These are phyloP conservation scores for Drosophila paramelanica DNA, from an alignment of 2,888 invertebrate species.

Conservation along the genomic window DNA sequence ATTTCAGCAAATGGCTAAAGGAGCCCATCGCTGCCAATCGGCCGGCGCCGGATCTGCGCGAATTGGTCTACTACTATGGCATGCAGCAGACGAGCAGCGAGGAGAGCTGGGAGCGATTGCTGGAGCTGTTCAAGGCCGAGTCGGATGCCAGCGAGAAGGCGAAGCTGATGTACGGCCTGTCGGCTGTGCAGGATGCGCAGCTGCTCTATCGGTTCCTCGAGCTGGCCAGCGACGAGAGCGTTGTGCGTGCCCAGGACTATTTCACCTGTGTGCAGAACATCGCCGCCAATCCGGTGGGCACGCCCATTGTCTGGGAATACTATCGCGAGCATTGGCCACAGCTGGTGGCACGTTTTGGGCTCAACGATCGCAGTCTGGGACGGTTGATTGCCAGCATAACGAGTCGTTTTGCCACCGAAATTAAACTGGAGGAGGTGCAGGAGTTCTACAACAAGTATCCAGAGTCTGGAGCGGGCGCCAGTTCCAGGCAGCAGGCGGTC, in stretches of 20 bases:
- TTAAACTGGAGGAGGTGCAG: conserved; percentile 90
- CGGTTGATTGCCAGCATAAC: conserved; percentile 89
- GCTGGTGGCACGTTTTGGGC: conserved; percentile 90
- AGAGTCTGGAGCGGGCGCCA: conserved; percentile 93
- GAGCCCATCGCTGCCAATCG: conserved; percentile 73
- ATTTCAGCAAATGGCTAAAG: conserved; percentile 88
- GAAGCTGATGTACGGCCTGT: conserved; percentile 90
- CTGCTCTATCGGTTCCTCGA: conserved; percentile 89
- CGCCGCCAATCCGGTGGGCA: conserved; percentile 90
- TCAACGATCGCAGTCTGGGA: conserved; percentile 93
- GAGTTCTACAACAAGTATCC: conserved; percentile 91
- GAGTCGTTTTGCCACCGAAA: conserved; percentile 88
- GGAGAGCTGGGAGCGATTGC: conserved; percentile 90
- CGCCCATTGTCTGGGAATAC: conserved; percentile 92
- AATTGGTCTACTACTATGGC: conserved; percentile 89
- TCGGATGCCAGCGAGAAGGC: conserved; percentile 91
- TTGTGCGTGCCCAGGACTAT: conserved; percentile 93
- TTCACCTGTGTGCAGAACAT: conserved; percentile 89
- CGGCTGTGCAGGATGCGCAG: conserved; percentile 88
- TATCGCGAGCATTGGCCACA: conserved; percentile 91
- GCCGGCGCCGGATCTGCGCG: conserved; percentile 88
- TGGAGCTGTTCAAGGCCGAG: conserved; percentile 89
- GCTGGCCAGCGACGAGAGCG: conserved; percentile 89
- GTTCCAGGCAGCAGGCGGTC: conserved; percentile 89
- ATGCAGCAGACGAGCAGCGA: conserved; percentile 87